Conservation (phyloP, 2,888 invertebrate species). For the Diplazon laetatorius region DNA sequence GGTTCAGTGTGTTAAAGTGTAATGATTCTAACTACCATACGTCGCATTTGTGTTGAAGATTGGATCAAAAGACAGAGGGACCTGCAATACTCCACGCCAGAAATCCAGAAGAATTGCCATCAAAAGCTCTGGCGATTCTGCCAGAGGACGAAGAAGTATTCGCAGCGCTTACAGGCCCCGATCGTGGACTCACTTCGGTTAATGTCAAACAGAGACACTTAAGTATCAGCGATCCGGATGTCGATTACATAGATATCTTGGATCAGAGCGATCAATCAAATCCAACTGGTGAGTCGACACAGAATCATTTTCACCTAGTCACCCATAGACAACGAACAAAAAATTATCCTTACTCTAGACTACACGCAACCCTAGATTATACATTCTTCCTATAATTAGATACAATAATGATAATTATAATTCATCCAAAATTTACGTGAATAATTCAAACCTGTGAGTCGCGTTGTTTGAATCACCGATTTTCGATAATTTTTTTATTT, state of each 20-base stretch:
- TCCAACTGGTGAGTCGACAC: constrained; percentile 72
- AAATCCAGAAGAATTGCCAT: constrained; percentile 89
- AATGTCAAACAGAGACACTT: constrained; percentile 87
- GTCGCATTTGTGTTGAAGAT: constrained; percentile 67
- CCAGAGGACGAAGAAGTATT: constrained; percentile 85
- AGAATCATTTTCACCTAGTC: background rate
- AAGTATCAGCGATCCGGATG: constrained; percentile 87
- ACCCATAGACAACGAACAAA: too few relatives aligned
- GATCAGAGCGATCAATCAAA: constrained; percentile 80
- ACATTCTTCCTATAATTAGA: too few relatives aligned
- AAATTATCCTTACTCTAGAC: too few relatives aligned
- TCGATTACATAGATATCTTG: constrained; percentile 88
- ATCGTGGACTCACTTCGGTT: constrained; percentile 90
- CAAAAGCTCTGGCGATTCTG: constrained; percentile 83
- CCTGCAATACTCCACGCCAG: constrained; percentile 88
- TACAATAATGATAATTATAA: too few relatives aligned
- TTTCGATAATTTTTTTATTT: too few relatives aligned
- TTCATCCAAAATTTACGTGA: too few relatives aligned
- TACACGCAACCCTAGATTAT: background rate
- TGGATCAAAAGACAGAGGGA: constrained; percentile 81
- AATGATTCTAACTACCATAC: too few relatives aligned
- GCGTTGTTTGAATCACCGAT: too few relatives aligned
- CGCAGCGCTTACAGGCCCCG: constrained; percentile 92
- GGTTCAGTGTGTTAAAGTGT: too few relatives aligned
- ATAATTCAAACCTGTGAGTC: too few relatives aligned